Percentiles rank a stretch among this genome's conserved stretches.
Evolutionary conservation across 2,888 invertebrate species (phyloP).

Genomic region (Mesorhabditis sp.): DNA sequence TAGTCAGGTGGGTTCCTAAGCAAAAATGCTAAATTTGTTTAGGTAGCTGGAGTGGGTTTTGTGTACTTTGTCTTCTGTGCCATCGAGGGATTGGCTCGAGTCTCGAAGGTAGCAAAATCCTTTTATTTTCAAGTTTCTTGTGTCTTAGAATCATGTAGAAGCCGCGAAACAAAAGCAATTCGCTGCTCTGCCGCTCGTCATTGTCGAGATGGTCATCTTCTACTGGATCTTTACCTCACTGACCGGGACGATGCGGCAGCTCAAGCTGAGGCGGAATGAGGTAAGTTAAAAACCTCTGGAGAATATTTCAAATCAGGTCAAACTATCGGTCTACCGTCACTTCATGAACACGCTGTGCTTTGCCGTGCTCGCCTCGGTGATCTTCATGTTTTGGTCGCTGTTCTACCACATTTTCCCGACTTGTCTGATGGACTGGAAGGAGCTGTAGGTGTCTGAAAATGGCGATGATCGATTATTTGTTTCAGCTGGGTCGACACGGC

Average conservation of each 20-base stretch:
- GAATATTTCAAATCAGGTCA: slow-evolving; percentile 58
- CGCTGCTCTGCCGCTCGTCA: slow-evolving; percentile 79
- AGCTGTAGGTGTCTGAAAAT: slow-evolving; percentile 62
- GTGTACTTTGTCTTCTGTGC: slow-evolving; percentile 79
- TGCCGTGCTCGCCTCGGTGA: slow-evolving; percentile 78
- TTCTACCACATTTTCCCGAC: slow-evolving; percentile 72
- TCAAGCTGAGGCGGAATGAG: slow-evolving; percentile 80
- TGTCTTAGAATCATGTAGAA: slow-evolving; percentile 56
- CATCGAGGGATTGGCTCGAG: slow-evolving; percentile 80
- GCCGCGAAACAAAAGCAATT: slow-evolving; percentile 70
- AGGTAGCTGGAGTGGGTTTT: slow-evolving; percentile 76
- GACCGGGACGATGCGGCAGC: slow-evolving; percentile 81
- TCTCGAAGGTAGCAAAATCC: slow-evolving; percentile 61
- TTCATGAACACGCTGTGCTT: slow-evolving; percentile 90
- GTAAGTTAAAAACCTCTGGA: slow-evolving; percentile 62
- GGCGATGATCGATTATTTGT: not conserved
- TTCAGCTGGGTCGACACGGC: slow-evolving; percentile 82
- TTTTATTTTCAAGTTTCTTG: slow-evolving; percentile 1
- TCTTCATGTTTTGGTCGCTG: slow-evolving; percentile 89
- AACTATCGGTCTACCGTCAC: slow-evolving; percentile 81
- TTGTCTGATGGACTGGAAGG: slow-evolving; percentile 84
- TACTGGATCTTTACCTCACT: slow-evolving; percentile 71
- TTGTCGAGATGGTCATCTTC: slow-evolving; percentile 76
- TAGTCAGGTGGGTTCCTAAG: slow-evolving; percentile 65
- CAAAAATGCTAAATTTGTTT: not conserved